phyloP scores from a whole-genome alignment of 2,888 invertebrate species.

The Pseudanteris insignis region DNA sequence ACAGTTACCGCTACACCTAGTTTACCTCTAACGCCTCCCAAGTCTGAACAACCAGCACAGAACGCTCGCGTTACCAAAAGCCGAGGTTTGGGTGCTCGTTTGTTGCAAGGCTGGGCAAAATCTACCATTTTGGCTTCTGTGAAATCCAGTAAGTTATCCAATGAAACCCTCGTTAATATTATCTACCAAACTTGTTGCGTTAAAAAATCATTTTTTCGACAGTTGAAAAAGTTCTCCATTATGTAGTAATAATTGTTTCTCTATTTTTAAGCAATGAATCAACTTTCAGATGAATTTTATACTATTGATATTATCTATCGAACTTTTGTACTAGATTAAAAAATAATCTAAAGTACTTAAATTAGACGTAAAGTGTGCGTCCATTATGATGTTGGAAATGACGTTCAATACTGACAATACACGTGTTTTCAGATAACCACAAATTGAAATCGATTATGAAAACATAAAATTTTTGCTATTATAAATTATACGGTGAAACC shows the following conservation, averaged over 20 bases:
- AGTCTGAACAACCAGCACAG: constrained; percentile 48
- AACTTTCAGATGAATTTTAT: too few species aligned
- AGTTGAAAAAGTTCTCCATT: too few species aligned
- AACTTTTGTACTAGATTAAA: too few species aligned
- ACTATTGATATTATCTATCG: too few species aligned
- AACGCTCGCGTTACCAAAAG: constrained; percentile 59
- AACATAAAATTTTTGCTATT: constrained; percentile 34
- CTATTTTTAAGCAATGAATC: too few species aligned
- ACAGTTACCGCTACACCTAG: constrained; percentile 15
- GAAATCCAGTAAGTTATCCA: constrained; percentile 27
- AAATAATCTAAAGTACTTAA: too few species aligned
- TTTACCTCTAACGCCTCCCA: constrained; percentile 13
- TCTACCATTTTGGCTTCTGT: constrained; percentile 30
- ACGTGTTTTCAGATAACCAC: constrained; percentile 39
- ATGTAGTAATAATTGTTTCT: too few species aligned
- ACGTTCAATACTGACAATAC: constrained; percentile 12
- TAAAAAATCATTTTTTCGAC: too few species aligned
- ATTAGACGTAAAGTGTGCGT: too few species aligned
- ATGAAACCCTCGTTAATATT: too few species aligned
- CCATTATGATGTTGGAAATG: neutral
- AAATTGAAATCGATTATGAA: constrained; percentile 39
- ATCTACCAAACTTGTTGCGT: too few species aligned
- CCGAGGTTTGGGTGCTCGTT: constrained; percentile 67
- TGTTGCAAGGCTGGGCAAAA: constrained; percentile 67
- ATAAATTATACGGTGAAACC: constrained; percentile 34